Base-by-base conservation (phyloP, 2,888 invertebrate genomes). In the Limenitis camilla region DNA sequence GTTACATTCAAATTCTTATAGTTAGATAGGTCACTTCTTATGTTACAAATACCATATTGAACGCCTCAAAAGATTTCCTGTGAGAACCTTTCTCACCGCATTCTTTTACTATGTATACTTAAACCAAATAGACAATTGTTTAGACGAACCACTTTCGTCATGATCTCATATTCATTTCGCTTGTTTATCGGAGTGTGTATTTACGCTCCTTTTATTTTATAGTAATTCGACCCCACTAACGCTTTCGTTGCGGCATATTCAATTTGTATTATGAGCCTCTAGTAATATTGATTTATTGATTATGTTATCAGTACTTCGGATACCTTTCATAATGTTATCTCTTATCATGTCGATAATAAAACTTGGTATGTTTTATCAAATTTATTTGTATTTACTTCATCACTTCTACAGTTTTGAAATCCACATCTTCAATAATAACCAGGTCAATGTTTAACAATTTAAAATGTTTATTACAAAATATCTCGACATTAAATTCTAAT, bases 121-220 rank as follows among this genome's bases (percentile, higher is more conserved):
- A 40, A 47, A 42, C 39, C 11, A 49, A 56, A 52, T 50, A 56
- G 42, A 53, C 56, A 52, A 57, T 57, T 49, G 52, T 57, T 49
- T 28, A 46, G 43, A 35, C 43, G n/a, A 58, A 44, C 39, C 42
- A 43, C 64, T 74, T 75, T 76, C 74, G 75, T 76, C 73, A 72
- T 64, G 68, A 69, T 72, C 73, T 74, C 69, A 64, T 64, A 61
- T 71, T 65, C 66, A 74, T 74, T 72, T 72, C 70, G 72, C 67
- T 70, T 76, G 77, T 71, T 74, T 75, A 78, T 71, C 76, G 72
- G 73, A 72, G 65, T 76, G 74, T 76, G 63, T 59, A 67, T 74
- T 74, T 76, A 74, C 76, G 74, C 72, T 77, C 73, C 73, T 78
- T 77, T 80, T 76, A 74, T 71, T 78, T 71, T 64, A 68, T 65